These are phyloP conservation scores for Chloroceryle amazona DNA, from an alignment of 2,797 vertebrate genomes.

Conservation along the genomic window DNA sequence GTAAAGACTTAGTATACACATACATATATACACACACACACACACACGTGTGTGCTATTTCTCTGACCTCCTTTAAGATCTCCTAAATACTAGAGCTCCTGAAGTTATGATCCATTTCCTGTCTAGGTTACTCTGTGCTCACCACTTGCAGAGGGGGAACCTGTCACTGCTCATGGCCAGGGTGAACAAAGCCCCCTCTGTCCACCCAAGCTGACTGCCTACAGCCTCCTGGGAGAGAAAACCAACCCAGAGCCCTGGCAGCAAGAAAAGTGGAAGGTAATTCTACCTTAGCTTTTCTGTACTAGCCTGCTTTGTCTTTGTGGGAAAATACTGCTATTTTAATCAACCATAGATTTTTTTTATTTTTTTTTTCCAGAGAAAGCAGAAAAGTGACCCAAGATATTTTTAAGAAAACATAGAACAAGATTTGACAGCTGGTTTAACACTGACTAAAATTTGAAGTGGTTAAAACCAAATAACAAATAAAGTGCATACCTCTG, in stretches of 20 bases:
- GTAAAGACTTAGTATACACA: neutral
- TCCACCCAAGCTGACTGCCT: neutral
- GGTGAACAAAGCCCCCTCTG: neutral
- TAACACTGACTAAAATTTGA: neutral
- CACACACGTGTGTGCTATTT: accelerated
- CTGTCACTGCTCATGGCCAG: neutral
- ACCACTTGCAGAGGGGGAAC: neutral
- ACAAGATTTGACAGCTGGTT: neutral
- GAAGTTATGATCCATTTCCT: neutral
- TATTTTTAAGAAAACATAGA: neutral
- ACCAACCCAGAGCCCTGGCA: neutral
- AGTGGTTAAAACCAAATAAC: neutral
- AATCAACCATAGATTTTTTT: neutral
- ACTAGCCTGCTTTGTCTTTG: neutral
- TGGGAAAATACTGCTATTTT: neutral
- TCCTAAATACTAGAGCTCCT: neutral
- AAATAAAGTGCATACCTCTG: neutral
- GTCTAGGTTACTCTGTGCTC: neutral
- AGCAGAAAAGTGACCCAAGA: neutral
- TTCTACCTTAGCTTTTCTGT: neutral
- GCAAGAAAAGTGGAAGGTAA: neutral
- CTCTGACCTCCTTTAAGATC: neutral
- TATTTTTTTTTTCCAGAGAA: too few relatives aligned
- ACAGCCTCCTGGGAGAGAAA: neutral
- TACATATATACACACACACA: neutral